Evolutionary conservation across 2,113 vertebrate genomes (phyloP).

Genomic region (Colaptes auratus): DNA sequence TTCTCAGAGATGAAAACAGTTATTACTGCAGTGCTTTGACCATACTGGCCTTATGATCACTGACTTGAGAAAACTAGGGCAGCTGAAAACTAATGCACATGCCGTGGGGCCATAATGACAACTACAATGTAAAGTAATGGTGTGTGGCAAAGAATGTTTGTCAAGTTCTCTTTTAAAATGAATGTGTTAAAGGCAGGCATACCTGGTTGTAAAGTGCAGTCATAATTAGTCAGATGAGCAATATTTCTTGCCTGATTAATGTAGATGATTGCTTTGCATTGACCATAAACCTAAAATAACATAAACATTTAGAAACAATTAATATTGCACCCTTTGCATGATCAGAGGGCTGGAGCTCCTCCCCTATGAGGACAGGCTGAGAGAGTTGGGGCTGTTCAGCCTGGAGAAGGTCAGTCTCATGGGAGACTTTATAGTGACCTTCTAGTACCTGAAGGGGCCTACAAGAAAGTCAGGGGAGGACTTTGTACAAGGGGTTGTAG

Average conservation of each 20-base stretch:
- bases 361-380: too few relatives aligned
- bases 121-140: background rate
- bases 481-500: too few relatives aligned
- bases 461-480: too few relatives aligned
- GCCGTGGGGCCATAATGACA: background rate
- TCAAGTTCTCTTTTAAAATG: background rate
- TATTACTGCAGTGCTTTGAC: background rate
- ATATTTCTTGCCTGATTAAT: constrained; percentile 46
- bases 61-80: constrained; percentile 8
- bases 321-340: background rate
- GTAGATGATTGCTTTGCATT: constrained; percentile 71
- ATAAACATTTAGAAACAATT: background rate
- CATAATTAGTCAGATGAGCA: constrained; percentile 58
- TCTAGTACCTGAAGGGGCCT: too few relatives aligned
- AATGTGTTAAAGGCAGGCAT: constrained; percentile 1
- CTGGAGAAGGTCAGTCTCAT: too few relatives aligned
- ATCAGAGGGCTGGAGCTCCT: too few relatives aligned
- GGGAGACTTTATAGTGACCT: too few relatives aligned
- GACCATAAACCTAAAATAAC: constrained; percentile 74
- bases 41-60: background rate
- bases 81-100: background rate
- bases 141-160: background rate
- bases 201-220: constrained; percentile 76
- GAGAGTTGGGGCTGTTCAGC: too few relatives aligned
- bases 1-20: background rate